phyloP scores from a whole-genome alignment of 1,140 invertebrate species.

The Propsilocerus akamusi region DNA sequence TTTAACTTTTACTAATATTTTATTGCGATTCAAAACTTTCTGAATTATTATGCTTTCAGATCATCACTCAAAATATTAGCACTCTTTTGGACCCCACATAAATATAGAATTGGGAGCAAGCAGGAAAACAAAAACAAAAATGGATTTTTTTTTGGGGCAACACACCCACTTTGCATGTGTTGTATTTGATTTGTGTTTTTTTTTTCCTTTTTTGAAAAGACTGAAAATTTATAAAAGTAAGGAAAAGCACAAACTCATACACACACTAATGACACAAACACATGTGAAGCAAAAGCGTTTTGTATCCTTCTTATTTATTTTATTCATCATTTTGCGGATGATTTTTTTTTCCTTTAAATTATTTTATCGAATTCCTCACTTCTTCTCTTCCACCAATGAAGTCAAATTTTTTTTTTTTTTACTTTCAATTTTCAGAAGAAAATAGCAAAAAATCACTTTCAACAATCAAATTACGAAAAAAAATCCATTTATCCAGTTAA shows the following conservation, averaged over 20 bases:
- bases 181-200: constrained; percentile 4
- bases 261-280: background rate
- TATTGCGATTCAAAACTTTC: too few relatives aligned
- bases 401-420: background rate
- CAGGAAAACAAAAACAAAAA: too few relatives aligned
- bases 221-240: background rate
- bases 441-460: background rate
- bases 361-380: background rate
- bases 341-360: background rate
- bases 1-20: too few relatives aligned
- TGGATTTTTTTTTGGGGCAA: background rate
- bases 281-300: background rate
- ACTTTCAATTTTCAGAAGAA: background rate
- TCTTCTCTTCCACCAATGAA: background rate
- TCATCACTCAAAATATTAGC: too few relatives aligned
- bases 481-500: background rate
- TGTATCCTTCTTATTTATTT: background rate
- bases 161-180: constrained; percentile 1
- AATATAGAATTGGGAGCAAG: too few relatives aligned
- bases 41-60: too few relatives aligned
- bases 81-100: too few relatives aligned
- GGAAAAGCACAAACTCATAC: background rate
- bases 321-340: background rate
- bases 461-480: background rate
- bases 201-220: too few relatives aligned